phyloP scores from a whole-genome alignment of 2,113 vertebrate genomes.

The Orientallactaga bullata region DNA sequence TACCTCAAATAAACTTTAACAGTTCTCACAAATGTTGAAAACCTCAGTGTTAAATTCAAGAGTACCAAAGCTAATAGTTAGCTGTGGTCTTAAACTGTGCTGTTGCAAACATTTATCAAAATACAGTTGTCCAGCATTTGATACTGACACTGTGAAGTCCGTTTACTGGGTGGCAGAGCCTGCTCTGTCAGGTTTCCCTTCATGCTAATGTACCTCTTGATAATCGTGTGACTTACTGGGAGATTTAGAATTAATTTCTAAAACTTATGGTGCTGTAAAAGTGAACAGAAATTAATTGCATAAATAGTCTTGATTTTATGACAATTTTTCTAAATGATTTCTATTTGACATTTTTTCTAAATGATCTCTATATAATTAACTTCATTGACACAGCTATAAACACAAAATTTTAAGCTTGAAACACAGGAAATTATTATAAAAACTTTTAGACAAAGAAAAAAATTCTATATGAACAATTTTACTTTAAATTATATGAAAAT shows the following conservation, averaged over 20 bases:
- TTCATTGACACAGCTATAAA: slow-evolving; percentile 9
- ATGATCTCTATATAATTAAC: slow-evolving; percentile 32
- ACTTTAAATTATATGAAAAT: not conserved
- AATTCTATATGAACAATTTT: slow-evolving; percentile 9
- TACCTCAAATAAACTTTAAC: not conserved
- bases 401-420: slow-evolving; percentile 34
- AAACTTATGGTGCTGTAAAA: not conserved
- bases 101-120: not conserved
- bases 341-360: slow-evolving; percentile 18
- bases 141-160: not conserved
- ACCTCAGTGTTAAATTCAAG: not conserved
- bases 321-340: not conserved
- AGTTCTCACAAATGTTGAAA: not conserved
- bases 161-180: not conserved
- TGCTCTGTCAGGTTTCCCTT: not conserved
- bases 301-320: slow-evolving; percentile 25
- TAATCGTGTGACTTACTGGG: not conserved
- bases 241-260: slow-evolving; percentile 26
- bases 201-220: not conserved
- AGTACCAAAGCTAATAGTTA: not conserved
- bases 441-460: not conserved
- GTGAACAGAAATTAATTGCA: not conserved
- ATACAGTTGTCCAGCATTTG: not conserved
- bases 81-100: not conserved
- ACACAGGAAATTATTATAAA: not conserved